These are phyloP conservation scores for Phaenicophaeus curvirostris DNA, from an alignment of 2,797 vertebrate genomes.

Conservation along the genomic window DNA sequence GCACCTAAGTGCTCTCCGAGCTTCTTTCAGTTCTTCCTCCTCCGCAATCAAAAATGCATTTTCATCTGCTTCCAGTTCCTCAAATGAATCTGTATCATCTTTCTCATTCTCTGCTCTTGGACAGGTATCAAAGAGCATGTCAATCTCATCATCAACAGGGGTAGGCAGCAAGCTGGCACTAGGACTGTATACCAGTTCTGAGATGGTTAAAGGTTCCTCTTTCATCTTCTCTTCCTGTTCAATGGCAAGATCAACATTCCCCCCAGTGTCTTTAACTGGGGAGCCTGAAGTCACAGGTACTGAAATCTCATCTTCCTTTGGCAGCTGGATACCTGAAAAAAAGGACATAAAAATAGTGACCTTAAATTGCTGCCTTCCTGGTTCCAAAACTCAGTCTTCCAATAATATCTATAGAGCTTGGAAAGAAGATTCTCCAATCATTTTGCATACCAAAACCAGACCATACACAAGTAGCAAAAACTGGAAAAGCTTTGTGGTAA, in stretches of 20 bases:
- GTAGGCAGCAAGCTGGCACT: conserved; percentile 93
- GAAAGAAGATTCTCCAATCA: neutral
- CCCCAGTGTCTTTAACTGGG: conserved; percentile 70
- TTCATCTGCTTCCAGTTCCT: conserved; percentile 88
- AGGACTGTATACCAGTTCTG: conserved; percentile 92
- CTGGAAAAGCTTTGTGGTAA: neutral
- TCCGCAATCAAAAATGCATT: conserved; percentile 85
- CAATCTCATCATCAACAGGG: conserved; percentile 87
- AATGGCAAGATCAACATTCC: conserved; percentile 45
- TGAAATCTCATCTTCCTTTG: conserved; percentile 73
- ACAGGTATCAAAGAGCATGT: conserved; percentile 90
- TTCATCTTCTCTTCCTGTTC: conserved; percentile 76
- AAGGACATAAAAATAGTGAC: neutral
- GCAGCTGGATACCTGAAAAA: conserved; percentile 72
- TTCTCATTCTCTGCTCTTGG: conserved; percentile 87
- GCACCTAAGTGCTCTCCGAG: conserved; percentile 79
- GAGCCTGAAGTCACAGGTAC: conserved; percentile 70
- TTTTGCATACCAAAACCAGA: neutral
- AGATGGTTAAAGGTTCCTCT: conserved; percentile 87
- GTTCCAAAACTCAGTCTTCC: neutral
- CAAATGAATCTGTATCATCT: conserved; percentile 92
- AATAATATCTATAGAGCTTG: neutral
- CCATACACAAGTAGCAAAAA: neutral
- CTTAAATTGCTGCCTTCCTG: neutral
- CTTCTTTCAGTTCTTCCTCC: conserved; percentile 83